A percentile compares a stretch with the other conserved stretches of the same genome.
phyloP scores from a whole-genome alignment of 92 coral and sea anemone species.

The Zoanthus sansibaricus region DNA sequence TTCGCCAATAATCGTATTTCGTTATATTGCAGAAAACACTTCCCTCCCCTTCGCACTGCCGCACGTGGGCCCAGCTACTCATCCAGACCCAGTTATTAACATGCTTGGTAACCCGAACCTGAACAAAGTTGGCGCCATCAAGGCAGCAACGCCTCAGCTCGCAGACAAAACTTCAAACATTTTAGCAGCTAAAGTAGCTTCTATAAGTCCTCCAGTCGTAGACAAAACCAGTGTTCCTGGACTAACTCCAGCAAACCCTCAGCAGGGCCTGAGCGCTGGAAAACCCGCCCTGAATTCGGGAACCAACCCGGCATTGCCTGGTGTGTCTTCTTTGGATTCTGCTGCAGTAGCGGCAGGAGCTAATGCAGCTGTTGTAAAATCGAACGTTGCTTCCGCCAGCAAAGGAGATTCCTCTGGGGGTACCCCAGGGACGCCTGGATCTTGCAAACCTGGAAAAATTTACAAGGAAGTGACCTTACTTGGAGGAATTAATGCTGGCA shows the following conservation, averaged over 20 bases:
- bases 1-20: background rate
- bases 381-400: background rate
- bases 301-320: background rate
- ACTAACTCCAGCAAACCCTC: background rate
- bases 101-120: conserved; percentile 45
- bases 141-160: background rate
- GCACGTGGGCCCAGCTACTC: conserved; percentile 7
- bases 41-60: conserved; percentile 67
- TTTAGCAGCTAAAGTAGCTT: conserved; percentile 3
- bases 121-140: conserved; percentile 27
- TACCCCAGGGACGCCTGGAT: conserved; percentile 86
- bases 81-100: conserved; percentile 42
- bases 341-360: background rate
- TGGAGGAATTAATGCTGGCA: conserved; percentile 99
- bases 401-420: conserved; percentile 11
- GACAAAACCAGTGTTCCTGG: background rate
- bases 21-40: conserved; percentile 42
- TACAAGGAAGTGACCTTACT: conserved; percentile 92
- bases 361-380: conserved; percentile 10
- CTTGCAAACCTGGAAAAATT: conserved; percentile 86
- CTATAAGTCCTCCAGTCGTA: conserved; percentile 3
- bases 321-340: background rate
- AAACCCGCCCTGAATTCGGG: background rate
- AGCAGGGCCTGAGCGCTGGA: background rate
- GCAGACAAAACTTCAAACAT: conserved; percentile 14